Percentiles rank a stretch among this genome's conserved stretches.
Evolutionary conservation across 2,888 invertebrate genomes (phyloP).

Genomic region (Ophonus ardosiacus): DNA sequence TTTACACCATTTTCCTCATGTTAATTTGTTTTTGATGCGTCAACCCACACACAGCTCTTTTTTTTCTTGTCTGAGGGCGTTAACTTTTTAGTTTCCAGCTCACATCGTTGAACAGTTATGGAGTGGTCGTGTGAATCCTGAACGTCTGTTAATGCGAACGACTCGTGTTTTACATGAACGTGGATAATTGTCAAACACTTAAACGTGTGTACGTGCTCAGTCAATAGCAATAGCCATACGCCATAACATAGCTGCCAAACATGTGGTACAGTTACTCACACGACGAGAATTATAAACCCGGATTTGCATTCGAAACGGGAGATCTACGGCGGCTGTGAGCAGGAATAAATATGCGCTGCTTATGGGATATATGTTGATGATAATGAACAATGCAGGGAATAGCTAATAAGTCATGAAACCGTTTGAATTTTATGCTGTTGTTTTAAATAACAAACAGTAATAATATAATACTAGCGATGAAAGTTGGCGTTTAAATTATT

Average conservation of each 20-base stretch:
- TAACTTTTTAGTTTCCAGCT: too few relatives aligned
- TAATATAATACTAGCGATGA: too few relatives aligned
- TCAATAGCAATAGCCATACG: slow-evolving; percentile 12
- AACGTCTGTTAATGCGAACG: slow-evolving; percentile 29
- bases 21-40: too few relatives aligned
- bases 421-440: too few relatives aligned
- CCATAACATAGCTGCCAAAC: background rate
- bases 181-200: slow-evolving; percentile 46
- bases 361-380: background rate
- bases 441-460: too few relatives aligned
- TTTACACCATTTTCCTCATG: too few relatives aligned
- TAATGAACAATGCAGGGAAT: background rate
- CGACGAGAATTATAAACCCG: background rate
- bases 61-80: too few relatives aligned
- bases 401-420: too few relatives aligned
- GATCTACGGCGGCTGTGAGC: background rate
- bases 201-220: slow-evolving; percentile 24
- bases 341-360: background rate
- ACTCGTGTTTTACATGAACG: slow-evolving; percentile 26
- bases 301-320: background rate
- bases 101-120: slow-evolving; percentile 3
- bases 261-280: background rate
- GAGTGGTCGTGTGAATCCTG: slow-evolving; percentile 34
- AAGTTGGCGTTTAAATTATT: too few relatives aligned
- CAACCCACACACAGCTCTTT: too few relatives aligned